Evolutionary conservation across 53 echinoderm and acorn worm species (phyloP), one percentile per base, ranked within the genome.

Genomic region (Echinometra lucunter): DNA sequence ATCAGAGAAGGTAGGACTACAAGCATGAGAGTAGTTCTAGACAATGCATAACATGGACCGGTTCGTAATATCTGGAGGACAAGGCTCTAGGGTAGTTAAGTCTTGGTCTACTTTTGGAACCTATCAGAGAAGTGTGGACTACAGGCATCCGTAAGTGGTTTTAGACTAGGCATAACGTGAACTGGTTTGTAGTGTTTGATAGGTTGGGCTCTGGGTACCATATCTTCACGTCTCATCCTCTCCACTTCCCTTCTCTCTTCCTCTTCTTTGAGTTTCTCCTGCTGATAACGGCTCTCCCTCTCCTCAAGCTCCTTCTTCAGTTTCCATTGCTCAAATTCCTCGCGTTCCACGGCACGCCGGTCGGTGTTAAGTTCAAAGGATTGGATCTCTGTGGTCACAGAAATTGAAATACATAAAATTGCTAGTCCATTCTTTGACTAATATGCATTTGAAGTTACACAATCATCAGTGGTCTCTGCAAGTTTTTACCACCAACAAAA

Each of bases 331-430:
- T 99, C 98, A 45, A 93, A 98, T 17, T 91, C 89, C 91, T 97
- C 96, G 74, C 99, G 94, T 42, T 96, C 96, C 28, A 69, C 96
- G 1, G 99, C 97, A 1, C 99, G 96, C 32, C 94, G 95, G 91
- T 97, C 99, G 4, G 97, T 97, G 99, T 98, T 98, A 70, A 99
- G 96, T 72, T 83, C 42, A 55, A 99, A 99, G 44, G 96, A 96
- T 40, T 93, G 95, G 44, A 99, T 96, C 30, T 97, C 97, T 97
- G 95, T 45, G 13, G 37, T 6, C n/a, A 85, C 38, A 12, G 12
- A 85, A n/a, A 85, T 49, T 27, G 78, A 88, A 58, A 88, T 42
- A 70, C 18, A 72, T 38, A 40, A 9, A 69, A 69, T 69, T 4
- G 63, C 21, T 58, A 19, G 28, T 28, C 17, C 32, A 30, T 15